Evolutionary conservation across 2,113 vertebrate genomes (phyloP).

Genomic region (Entosphenus tridentatus): DNA sequence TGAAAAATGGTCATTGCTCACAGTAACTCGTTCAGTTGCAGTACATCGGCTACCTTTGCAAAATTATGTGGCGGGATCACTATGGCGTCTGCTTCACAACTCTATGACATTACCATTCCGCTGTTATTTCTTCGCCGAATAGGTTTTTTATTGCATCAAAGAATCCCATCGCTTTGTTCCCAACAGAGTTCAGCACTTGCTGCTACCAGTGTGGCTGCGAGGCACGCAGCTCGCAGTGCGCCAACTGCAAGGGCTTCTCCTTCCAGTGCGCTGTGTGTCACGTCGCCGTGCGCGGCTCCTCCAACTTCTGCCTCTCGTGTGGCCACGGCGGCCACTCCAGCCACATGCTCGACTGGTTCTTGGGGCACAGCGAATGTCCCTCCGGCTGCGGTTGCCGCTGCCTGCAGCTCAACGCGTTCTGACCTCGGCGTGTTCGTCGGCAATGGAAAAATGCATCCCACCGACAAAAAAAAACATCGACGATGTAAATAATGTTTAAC

Average conservation of each 20-base stretch:
- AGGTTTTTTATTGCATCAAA: too few species aligned
- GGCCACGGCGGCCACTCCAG: constrained; percentile 78
- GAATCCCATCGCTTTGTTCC: neutral
- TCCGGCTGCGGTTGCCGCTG: constrained; percentile 86
- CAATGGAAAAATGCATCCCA: too few species aligned
- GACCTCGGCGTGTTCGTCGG: constrained; percentile 15
- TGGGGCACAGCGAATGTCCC: constrained; percentile 72
- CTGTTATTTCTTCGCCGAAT: too few species aligned
- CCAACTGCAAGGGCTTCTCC: constrained; percentile 70
- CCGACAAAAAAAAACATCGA: too few species aligned
- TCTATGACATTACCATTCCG: too few species aligned
- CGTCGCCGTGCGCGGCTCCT: constrained; percentile 71
- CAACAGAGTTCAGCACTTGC: constrained; percentile 72
- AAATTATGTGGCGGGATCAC: too few species aligned
- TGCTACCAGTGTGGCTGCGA: constrained; percentile 87
- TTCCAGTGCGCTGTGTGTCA: constrained; percentile 94
- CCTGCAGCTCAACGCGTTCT: constrained; percentile 75
- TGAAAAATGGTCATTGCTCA: too few species aligned
- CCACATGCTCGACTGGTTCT: constrained; percentile 98
- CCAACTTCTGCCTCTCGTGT: constrained; percentile 91
- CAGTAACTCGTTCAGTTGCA: too few species aligned
- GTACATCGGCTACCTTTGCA: too few species aligned
- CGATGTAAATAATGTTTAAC: too few species aligned
- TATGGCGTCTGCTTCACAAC: too few species aligned
- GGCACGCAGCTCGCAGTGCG: constrained; percentile 63